phyloP scores from a whole-genome alignment of 2,888 invertebrate species.

The Tenthredo livida region DNA sequence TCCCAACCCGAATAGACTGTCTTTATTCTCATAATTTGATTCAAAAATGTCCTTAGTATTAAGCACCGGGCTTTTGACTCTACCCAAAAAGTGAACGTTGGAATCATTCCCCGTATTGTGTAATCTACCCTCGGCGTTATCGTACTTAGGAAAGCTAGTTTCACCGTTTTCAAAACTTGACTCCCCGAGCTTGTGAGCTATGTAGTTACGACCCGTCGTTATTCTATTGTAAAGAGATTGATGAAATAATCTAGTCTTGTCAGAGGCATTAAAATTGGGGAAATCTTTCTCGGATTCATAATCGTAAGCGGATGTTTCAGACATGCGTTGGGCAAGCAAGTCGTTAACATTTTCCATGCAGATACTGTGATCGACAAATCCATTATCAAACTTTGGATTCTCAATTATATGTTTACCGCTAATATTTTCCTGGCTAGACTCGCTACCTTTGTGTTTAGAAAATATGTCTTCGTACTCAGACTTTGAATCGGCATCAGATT shows the following conservation, averaged over 20 bases:
- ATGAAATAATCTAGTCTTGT: constrained; percentile 45
- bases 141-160: constrained; percentile 43
- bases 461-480: constrained; percentile 39
- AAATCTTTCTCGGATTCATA: constrained; percentile 46
- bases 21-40: constrained; percentile 46
- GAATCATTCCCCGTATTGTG: constrained; percentile 40
- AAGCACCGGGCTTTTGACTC: constrained; percentile 47
- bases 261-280: constrained; percentile 43
- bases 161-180: constrained; percentile 46
- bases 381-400: constrained; percentile 47
- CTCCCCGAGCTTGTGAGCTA: constrained; percentile 42
- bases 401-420: constrained; percentile 47
- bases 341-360: constrained; percentile 52
- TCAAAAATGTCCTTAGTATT: constrained; percentile 46
- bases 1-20: constrained; percentile 46
- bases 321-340: constrained; percentile 45
- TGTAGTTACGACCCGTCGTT: constrained; percentile 40
- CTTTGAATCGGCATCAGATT: constrained; percentile 38
- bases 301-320: constrained; percentile 42
- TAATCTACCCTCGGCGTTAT: constrained; percentile 47
- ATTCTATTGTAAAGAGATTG: constrained; percentile 50
- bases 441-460: constrained; percentile 41
- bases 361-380: constrained; percentile 43
- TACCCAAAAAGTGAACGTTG: constrained; percentile 48
- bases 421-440: constrained; percentile 37